Percentiles rank a stretch among this genome's conserved stretches.
Conservation (phyloP, 2,797 vertebrate genomes). For the Cirrhinus molitorella region DNA sequence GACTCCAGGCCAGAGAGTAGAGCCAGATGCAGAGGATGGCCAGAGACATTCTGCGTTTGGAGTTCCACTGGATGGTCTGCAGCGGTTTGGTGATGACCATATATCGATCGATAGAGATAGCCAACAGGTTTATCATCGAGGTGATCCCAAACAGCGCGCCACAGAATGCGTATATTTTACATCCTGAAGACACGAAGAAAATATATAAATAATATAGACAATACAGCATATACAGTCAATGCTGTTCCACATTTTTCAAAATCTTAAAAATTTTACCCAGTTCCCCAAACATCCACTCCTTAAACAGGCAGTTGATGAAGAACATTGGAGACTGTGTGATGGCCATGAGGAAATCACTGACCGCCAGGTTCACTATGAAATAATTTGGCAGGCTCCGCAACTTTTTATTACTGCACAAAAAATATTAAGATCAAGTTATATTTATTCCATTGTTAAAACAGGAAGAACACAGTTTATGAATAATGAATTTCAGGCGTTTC, state of each 20-base stretch:
- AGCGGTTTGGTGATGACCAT: slow-evolving; percentile 93
- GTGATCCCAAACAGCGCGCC: slow-evolving; percentile 92
- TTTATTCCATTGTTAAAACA: not conserved
- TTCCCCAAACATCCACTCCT: slow-evolving; percentile 91
- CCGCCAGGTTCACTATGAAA: slow-evolving; percentile 90
- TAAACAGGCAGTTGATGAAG: slow-evolving; percentile 91
- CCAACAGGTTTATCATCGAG: slow-evolving; percentile 93
- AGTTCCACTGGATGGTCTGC: slow-evolving; percentile 81
- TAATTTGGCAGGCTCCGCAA: slow-evolving; percentile 88
- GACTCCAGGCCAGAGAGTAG: slow-evolving; percentile 92
- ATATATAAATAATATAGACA: not conserved
- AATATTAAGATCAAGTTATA: not conserved
- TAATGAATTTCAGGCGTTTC: not conserved
- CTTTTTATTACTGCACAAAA: slow-evolving; percentile 83
- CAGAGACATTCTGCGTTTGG: slow-evolving; percentile 82
- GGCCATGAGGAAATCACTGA: slow-evolving; percentile 94
- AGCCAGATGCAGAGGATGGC: slow-evolving; percentile 89
- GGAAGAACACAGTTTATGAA: not conserved
- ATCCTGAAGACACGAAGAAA: slow-evolving; percentile 67
- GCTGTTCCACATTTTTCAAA: too few relatives aligned
- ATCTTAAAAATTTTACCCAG: too few relatives aligned
- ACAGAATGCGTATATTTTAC: slow-evolving; percentile 93
- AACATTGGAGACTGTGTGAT: slow-evolving; percentile 91
- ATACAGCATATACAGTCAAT: not conserved
- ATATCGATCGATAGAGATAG: slow-evolving; percentile 93